Evolutionary conservation across 2,888 invertebrate species (phyloP).

Genomic region (Digitonthophagus gazella): DNA sequence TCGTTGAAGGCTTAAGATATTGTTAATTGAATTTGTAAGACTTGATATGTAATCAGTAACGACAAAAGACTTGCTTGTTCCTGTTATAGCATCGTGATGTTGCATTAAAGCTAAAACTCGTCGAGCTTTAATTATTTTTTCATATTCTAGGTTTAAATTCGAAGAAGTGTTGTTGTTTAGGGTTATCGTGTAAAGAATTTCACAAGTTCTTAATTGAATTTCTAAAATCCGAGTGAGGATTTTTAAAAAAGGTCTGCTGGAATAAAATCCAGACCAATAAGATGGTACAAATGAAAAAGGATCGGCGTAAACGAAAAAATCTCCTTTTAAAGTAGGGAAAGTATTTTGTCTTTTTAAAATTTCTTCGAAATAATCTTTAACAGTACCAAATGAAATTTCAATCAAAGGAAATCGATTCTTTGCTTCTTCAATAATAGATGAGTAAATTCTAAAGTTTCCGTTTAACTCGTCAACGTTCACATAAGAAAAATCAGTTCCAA

Average conservation of each 20-base stretch:
- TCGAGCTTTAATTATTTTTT: constrained; percentile 11
- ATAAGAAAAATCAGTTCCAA: constrained; percentile 17
- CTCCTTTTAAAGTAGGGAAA: constrained; percentile 18
- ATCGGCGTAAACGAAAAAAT: constrained; percentile 21
- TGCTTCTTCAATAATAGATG: constrained; percentile 3
- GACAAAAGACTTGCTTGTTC: constrained; percentile 20
- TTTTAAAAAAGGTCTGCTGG: constrained; percentile 18
- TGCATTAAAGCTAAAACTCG: constrained; percentile 15
- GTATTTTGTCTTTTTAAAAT: not conserved
- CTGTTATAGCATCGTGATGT: constrained; percentile 22
- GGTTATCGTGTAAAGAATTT: constrained; percentile 16
- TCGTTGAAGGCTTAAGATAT: not conserved
- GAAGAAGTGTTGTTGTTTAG: not conserved
- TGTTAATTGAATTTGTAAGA: constrained; percentile 2
- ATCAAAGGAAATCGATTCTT: not conserved
- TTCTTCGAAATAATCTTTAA: constrained; percentile 19
- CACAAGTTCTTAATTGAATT: constrained; percentile 17
- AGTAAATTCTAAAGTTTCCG: constrained; percentile 11
- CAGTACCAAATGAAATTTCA: constrained; percentile 17
- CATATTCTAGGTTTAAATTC: constrained; percentile 14
- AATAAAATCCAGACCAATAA: constrained; percentile 21
- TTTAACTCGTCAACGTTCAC: constrained; percentile 8
- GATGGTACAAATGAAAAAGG: not conserved
- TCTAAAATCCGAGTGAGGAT: constrained; percentile 12
- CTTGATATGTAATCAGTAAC: constrained; percentile 17